phyloP scores from a whole-genome alignment of 2,888 invertebrate genomes.

The Eristalis arbustorum region DNA sequence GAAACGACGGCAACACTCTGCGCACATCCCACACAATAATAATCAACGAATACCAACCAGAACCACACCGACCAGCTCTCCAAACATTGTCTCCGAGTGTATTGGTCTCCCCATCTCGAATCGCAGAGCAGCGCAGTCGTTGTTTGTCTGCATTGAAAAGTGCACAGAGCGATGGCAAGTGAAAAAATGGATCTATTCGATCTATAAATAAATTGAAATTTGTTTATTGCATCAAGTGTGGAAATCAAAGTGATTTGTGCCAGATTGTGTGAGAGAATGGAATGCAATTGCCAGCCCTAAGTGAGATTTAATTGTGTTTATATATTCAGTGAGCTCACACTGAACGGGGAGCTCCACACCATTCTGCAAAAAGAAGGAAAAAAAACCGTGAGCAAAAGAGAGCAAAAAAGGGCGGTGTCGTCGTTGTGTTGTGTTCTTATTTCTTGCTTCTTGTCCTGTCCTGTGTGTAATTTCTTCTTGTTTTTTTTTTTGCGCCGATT shows the following conservation, averaged over 20 bases:
- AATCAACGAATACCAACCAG: conserved; percentile 36
- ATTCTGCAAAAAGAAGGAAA: background rate
- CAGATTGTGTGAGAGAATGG: conserved; percentile 29
- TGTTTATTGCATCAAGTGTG: conserved; percentile 47
- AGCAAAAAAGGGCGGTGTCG: conserved; percentile 69
- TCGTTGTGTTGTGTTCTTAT: conserved; percentile 55
- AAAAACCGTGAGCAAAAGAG: conserved; percentile 33
- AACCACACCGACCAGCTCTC: conserved; percentile 36
- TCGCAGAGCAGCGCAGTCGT: conserved; percentile 64
- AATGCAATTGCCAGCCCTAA: conserved; percentile 33
- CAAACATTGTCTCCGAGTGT: conserved; percentile 49
- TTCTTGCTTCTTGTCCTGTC: background rate
- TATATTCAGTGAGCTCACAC: background rate
- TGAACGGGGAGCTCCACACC: conserved; percentile 35
- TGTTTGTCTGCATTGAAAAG: conserved; percentile 60
- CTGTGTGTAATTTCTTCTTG: conserved; percentile 11
- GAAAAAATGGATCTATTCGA: conserved; percentile 39
- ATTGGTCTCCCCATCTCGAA: conserved; percentile 45
- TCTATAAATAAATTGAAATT: conserved; percentile 55
- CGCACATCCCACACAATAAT: conserved; percentile 53
- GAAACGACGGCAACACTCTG: conserved; percentile 33
- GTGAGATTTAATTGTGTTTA: conserved; percentile 54
- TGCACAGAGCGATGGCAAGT: conserved; percentile 39
- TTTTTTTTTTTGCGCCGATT: conserved; percentile 48
- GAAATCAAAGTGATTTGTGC: conserved; percentile 18